A percentile compares a stretch with the other conserved stretches of the same genome.
Evolutionary conservation across 2,888 invertebrate species (phyloP).

Genomic region (Acronicta leporina): DNA sequence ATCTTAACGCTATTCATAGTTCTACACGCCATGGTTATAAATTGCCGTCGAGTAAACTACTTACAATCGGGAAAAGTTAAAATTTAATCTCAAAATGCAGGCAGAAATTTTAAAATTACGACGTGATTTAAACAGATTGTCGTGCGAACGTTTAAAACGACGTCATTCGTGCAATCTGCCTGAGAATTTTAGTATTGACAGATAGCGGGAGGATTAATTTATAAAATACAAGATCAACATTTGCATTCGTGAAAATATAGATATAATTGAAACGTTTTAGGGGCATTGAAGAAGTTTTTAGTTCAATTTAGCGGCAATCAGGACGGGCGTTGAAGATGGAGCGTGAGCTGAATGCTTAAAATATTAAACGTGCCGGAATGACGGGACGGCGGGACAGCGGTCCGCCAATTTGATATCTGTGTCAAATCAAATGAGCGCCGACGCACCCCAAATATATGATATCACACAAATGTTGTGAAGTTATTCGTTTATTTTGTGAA

Average conservation of each 20-base stretch:
- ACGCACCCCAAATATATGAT: constrained; percentile 60
- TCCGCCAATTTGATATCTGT: constrained; percentile 81
- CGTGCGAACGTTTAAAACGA: constrained; percentile 57
- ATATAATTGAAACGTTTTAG: constrained; percentile 86
- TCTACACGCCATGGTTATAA: constrained; percentile 78
- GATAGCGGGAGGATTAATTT: constrained; percentile 54
- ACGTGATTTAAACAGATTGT: constrained; percentile 66
- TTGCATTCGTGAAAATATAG: constrained; percentile 72
- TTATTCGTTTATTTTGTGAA: constrained; percentile 44
- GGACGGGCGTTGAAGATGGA: constrained; percentile 86
- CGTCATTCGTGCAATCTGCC: constrained; percentile 63
- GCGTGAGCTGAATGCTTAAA: constrained; percentile 87
- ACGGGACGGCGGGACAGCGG: constrained; percentile 74
- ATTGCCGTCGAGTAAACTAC: constrained; percentile 78
- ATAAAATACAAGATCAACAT: constrained; percentile 58
- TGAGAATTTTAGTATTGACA: constrained; percentile 54
- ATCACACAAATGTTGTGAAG: constrained; percentile 42
- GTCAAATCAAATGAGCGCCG: constrained; percentile 61
- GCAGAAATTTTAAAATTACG: constrained; percentile 76
- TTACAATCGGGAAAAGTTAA: constrained; percentile 78
- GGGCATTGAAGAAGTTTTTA: constrained; percentile 88
- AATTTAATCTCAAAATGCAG: constrained; percentile 82
- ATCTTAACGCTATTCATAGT: constrained; percentile 80
- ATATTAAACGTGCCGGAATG: constrained; percentile 85
- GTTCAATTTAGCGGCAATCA: constrained; percentile 89